Evolutionary conservation across 2,113 vertebrate genomes (phyloP).

Genomic region (Poeciliopsis prolifica): DNA sequence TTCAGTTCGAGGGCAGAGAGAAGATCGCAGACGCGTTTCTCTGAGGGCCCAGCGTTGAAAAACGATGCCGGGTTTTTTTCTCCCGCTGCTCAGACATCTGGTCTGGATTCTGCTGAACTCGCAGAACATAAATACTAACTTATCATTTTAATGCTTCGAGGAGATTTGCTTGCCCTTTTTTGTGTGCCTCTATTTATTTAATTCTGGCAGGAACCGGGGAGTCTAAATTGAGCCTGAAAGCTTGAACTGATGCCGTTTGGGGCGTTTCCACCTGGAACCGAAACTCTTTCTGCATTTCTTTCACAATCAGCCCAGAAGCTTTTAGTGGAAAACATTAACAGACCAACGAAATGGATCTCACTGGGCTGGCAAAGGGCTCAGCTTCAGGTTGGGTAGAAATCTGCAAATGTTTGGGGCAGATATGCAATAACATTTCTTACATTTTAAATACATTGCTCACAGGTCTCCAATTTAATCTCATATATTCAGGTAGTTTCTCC

Average conservation of each 20-base stretch:
- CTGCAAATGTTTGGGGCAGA: no score
- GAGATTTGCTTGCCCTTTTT: not conserved
- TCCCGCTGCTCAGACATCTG: conserved; percentile 58
- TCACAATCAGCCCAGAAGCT: not conserved
- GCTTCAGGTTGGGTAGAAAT: no score
- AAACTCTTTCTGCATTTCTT: not conserved
- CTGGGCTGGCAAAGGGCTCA: no score
- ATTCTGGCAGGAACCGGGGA: not conserved
- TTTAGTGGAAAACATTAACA: not conserved
- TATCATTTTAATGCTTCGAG: conserved; percentile 29
- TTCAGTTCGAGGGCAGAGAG: conserved; percentile 2
- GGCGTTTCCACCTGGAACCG: not conserved
- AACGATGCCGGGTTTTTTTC: conserved; percentile 27
- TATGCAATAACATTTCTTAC: no score
- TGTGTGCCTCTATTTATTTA: not conserved
- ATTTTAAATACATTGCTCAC: no score
- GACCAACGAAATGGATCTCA: not conserved
- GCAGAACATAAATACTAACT: conserved; percentile 36
- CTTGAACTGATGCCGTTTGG: not conserved
- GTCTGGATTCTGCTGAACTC: conserved; percentile 41
- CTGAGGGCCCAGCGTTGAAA: conserved; percentile 11
- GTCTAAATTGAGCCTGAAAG: not conserved
- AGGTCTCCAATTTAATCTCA: no score
- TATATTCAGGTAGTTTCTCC: no score
- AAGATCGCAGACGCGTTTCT: conserved; percentile 6